Conservation (phyloP, 2,888 invertebrate species). For the Gryllus longicercus region DNA sequence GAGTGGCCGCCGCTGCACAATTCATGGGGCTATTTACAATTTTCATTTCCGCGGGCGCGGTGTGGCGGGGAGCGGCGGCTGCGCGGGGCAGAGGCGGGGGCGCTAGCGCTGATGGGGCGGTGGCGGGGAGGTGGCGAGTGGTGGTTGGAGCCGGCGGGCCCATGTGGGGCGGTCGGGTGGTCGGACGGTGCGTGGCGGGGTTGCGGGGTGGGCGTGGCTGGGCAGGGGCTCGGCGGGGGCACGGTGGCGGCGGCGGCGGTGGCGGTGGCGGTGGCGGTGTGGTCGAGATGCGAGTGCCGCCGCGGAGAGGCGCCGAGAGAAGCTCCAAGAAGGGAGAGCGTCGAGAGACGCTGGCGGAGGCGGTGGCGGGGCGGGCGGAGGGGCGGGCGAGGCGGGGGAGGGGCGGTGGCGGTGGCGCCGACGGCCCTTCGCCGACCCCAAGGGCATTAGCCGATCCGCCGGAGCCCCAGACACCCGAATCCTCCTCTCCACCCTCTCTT, state of each 20-base stretch:
- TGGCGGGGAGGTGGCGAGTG: not conserved
- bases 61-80: conserved; percentile 10
- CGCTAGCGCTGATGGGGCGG: not conserved
- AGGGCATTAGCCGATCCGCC: not conserved
- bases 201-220: not conserved
- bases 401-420: not conserved
- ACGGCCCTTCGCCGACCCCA: conserved; percentile 8
- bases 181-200: not conserved
- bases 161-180: not conserved
- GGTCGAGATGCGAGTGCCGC: not conserved
- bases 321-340: not conserved
- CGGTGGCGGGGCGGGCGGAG: not conserved
- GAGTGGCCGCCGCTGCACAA: conserved; percentile 17
- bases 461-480: not conserved
- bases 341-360: not conserved
- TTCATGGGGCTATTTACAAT: conserved; percentile 17
- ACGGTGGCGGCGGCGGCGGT: too few species aligned
- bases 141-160: not conserved
- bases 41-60: conserved; percentile 9
- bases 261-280: not conserved
- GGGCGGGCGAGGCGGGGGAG: not conserved
- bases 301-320: not conserved
- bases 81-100: not conserved
- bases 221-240: not conserved
- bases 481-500: not conserved